These are phyloP conservation scores for Plecturocebus donacophilus DNA, from an alignment of 2,113 vertebrate genomes.

Conservation along the genomic window DNA sequence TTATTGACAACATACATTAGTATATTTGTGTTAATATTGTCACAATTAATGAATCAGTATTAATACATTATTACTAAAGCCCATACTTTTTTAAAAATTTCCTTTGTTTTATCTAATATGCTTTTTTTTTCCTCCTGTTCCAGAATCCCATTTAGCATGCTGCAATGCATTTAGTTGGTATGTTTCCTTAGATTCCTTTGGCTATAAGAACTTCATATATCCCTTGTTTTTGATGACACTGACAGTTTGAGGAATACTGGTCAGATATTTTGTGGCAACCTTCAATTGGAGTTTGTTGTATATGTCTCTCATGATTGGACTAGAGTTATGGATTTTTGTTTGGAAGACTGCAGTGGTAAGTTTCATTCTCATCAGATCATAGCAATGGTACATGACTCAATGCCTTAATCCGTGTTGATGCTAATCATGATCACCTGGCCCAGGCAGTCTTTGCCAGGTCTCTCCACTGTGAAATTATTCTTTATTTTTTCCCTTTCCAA, in stretches of 20 bases:
- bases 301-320: neutral
- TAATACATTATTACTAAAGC: neutral
- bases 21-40: neutral
- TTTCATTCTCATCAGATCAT: neutral
- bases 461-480: neutral
- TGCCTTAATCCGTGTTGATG: neutral
- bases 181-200: neutral
- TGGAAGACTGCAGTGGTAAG: neutral
- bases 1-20: neutral
- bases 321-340: neutral
- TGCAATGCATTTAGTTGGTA: neutral
- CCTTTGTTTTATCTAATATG: rapidly evolving
- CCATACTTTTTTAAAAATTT: neutral
- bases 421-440: neutral
- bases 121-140: neutral
- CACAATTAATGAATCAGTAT: neutral
- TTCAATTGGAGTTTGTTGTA: neutral
- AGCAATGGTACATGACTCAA: neutral
- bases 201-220: neutral
- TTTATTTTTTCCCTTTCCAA: neutral
- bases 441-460: neutral
- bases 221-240: neutral
- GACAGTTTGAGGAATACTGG: neutral
- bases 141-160: neutral
- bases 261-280: neutral